These are phyloP conservation scores for Xestia sexstrigata DNA, from an alignment of 2,888 invertebrate species.

Conservation along the genomic window DNA sequence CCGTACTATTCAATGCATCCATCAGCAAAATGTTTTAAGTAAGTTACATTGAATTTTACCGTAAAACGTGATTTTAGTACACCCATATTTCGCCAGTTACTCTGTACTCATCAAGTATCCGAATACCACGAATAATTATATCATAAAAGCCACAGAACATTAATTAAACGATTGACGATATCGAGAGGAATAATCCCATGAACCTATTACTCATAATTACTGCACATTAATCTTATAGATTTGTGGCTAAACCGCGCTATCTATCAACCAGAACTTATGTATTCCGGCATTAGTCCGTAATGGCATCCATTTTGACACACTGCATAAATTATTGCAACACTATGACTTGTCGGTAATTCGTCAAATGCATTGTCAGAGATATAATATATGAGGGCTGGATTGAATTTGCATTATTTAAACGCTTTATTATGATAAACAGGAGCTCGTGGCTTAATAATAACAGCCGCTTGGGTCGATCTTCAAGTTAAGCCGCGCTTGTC, in stretches of 20 bases:
- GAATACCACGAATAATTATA: background rate
- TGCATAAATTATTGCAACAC: slow-evolving; percentile 56
- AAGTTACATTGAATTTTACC: too few relatives aligned
- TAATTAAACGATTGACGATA: slow-evolving; percentile 21
- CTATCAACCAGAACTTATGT: slow-evolving; percentile 53
- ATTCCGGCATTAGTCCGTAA: slow-evolving; percentile 41
- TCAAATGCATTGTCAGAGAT: slow-evolving; percentile 47
- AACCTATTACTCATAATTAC: slow-evolving; percentile 50
- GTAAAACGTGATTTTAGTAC: background rate
- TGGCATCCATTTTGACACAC: slow-evolving; percentile 45
- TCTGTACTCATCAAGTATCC: background rate
- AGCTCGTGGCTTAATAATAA: too few relatives aligned
- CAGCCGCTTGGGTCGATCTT: too few relatives aligned
- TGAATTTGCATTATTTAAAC: slow-evolving; percentile 41
- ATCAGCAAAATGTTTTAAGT: too few relatives aligned
- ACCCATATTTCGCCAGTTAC: background rate
- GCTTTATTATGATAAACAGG: background rate
- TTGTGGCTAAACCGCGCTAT: slow-evolving; percentile 48
- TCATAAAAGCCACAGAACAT: background rate
- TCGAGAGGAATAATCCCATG: slow-evolving; percentile 33
- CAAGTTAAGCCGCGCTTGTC: too few relatives aligned
- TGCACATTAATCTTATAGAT: slow-evolving; percentile 51
- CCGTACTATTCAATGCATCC: too few relatives aligned
- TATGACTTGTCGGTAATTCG: slow-evolving; percentile 31
- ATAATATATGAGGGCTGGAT: slow-evolving; percentile 26